phyloP scores from a whole-genome alignment of 2,888 invertebrate genomes.

The Suillia variegata region DNA sequence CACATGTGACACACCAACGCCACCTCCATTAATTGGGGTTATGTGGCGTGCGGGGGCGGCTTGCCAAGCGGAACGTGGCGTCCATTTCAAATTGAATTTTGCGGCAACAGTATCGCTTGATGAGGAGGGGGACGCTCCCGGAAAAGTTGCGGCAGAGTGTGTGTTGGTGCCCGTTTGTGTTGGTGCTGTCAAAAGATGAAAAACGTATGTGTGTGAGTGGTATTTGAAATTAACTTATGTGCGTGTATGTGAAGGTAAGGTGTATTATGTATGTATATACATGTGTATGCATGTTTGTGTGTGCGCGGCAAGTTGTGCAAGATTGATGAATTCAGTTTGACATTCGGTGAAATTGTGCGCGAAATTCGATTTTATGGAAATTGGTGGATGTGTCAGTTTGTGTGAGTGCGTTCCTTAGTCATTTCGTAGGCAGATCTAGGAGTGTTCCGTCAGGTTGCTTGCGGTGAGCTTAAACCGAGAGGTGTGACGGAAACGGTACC shows the following conservation, averaged over 20 bases:
- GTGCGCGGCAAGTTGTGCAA: neutral
- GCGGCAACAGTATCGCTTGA: neutral
- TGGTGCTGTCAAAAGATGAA: neutral
- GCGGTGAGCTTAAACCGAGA: neutral
- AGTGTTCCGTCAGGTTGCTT: too few species aligned
- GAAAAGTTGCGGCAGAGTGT: neutral
- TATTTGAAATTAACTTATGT: neutral
- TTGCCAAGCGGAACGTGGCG: slow-evolving; percentile 24
- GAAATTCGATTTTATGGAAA: slow-evolving; percentile 28
- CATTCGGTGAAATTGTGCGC: slow-evolving; percentile 25
- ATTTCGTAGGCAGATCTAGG: too few species aligned
- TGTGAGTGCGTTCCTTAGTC: neutral
- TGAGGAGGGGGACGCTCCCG: neutral
- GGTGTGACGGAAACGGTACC: too few species aligned
- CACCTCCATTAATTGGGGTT: slow-evolving; percentile 22
- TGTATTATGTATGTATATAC: neutral
- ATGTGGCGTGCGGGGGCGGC: slow-evolving; percentile 22
- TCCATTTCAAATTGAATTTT: slow-evolving; percentile 26
- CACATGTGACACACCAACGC: slow-evolving; percentile 65
- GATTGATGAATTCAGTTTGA: slow-evolving; percentile 12
- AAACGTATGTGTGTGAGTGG: neutral
- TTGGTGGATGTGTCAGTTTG: neutral
- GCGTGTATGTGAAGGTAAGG: neutral
- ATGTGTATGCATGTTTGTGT: neutral
- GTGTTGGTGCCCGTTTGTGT: neutral